Evolutionary conservation across 1,140 invertebrate genomes (phyloP), one percentile per base, ranked within the genome.

Genomic region (Achroia grisella): DNA sequence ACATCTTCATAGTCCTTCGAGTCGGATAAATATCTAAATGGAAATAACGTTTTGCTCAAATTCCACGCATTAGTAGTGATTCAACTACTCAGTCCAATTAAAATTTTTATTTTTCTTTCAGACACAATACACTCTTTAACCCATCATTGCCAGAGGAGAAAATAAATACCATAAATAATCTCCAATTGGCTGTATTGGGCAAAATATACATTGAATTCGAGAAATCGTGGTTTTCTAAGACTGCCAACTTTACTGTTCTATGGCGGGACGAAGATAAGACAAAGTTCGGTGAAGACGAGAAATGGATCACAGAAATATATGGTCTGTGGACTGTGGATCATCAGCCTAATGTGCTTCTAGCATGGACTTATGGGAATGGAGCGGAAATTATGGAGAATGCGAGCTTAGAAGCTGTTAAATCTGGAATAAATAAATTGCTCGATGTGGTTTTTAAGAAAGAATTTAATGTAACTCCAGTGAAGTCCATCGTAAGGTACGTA

Each of bases 151-250:
- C 92, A 0, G 40, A 67, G 10, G 64, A 88, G 6, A 93, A 93
- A 81, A 57, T 89, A 1, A 79, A 86, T 27, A 80, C 89, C 0
- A 92, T 93, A 12, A 78, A 90, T 67, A 88, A 87, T n/a, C 70
- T 95, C 1, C 89, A 89, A 9, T 88, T 93, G 52, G 93, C 92
- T 29, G 89, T 90, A 1, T 88, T 94, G 0, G 89, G 94, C 62
- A 95, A 95, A 79, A 89, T 97, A 39, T 94, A 92, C 56, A 60
- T 94, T 11, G 88, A 91, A 66, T 94, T 92, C 55, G 63, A 87
- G 1, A 65, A 84, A 32, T 83, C 83, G 14, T 93, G 92, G 87
- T 91, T 92, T 89, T 87, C 88, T 1, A 61, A 87, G 30, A 69
- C 59, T 1, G 75, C 66, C 33, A 84, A 72, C 35, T 89, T 88